A percentile compares a stretch with the other conserved stretches of the same genome.
phyloP scores from a whole-genome alignment of 2,888 invertebrate species.

The Mythimna impura region DNA sequence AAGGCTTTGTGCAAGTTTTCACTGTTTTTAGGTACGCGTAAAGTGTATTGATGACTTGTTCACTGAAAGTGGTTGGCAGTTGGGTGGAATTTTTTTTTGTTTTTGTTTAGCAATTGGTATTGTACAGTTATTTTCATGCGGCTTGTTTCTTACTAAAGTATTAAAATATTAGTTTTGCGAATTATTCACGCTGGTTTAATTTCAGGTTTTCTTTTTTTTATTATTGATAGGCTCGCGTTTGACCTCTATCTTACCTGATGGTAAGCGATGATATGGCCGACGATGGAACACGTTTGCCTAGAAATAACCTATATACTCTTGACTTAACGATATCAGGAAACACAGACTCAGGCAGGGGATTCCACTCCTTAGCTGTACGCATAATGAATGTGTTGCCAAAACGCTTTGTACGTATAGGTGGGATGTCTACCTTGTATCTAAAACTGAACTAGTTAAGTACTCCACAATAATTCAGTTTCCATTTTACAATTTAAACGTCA shows the following conservation, averaged over 20 bases:
- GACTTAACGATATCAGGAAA: too few relatives aligned
- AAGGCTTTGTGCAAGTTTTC: conserved; percentile 41
- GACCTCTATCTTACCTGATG: too few relatives aligned
- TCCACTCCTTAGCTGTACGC: too few relatives aligned
- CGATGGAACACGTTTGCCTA: too few relatives aligned
- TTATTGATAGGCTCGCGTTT: neutral
- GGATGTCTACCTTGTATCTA: neutral
- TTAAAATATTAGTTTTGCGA: neutral
- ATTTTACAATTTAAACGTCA: neutral
- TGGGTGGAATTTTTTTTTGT: neutral
- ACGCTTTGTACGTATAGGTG: too few relatives aligned
- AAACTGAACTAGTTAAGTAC: neutral
- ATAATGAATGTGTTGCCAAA: too few relatives aligned
- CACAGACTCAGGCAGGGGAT: too few relatives aligned
- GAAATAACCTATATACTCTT: too few relatives aligned
- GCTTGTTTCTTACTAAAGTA: neutral
- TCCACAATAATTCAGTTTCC: neutral
- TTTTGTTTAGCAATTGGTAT: neutral
- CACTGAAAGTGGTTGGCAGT: neutral
- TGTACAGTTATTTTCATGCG: neutral
- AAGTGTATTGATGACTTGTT: conserved; percentile 51
- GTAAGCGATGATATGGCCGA: too few relatives aligned
- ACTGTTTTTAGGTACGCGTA: conserved; percentile 20
- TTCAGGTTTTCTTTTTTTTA: neutral
- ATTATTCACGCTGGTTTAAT: neutral